Evolutionary conservation across 2,113 vertebrate species (phyloP).

Genomic region (Siphamia tubifer): DNA sequence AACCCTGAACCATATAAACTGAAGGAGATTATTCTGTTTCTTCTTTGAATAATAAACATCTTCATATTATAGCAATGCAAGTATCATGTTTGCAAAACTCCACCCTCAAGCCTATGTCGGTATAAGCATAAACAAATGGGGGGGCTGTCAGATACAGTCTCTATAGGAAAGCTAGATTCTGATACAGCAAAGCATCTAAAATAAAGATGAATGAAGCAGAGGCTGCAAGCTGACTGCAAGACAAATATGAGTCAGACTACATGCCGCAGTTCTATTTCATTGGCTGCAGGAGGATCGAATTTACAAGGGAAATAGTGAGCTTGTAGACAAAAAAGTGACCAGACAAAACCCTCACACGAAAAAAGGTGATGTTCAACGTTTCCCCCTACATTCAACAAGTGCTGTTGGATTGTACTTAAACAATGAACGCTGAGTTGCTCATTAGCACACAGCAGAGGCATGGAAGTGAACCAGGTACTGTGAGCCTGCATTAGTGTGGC

Average conservation of each 20-base stretch:
- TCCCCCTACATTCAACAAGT: not conserved
- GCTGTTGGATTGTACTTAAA: not conserved
- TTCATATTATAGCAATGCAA: not conserved
- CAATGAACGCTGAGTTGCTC: not conserved
- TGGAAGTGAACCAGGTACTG: not conserved
- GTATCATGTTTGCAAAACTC: not conserved
- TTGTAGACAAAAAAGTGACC: not conserved
- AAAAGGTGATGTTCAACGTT: not conserved
- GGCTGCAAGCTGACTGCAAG: not conserved
- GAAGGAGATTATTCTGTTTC: too few species aligned
- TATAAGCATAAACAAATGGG: not conserved
- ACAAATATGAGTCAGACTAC: constrained; percentile 44
- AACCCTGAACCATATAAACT: too few species aligned
- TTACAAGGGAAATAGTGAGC: not conserved
- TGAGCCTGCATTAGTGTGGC: not conserved
- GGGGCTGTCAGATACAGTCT: not conserved
- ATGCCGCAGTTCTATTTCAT: constrained; percentile 2
- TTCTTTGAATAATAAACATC: not conserved
- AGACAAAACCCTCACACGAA: not conserved
- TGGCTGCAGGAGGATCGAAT: not conserved
- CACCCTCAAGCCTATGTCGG: not conserved
- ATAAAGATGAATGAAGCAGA: constrained; percentile 25
- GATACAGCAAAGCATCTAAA: constrained; percentile 12
- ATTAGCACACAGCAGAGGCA: not conserved
- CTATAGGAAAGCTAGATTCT: not conserved